A percentile compares a stretch with the other conserved stretches of the same genome.
Conservation (phyloP, 2,888 invertebrate species). For the Pachycephus smyrnensis region DNA sequence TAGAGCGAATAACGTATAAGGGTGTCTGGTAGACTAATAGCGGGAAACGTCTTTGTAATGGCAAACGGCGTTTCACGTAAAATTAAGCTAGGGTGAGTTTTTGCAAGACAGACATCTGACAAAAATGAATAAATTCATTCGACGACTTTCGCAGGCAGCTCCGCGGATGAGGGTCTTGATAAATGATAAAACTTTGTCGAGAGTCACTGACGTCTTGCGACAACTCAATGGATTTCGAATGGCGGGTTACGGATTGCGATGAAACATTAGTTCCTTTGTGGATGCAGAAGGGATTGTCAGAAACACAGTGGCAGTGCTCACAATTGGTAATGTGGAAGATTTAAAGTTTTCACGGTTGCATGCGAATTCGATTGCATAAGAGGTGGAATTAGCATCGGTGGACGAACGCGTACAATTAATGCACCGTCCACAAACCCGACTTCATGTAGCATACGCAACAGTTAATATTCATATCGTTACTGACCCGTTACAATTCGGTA, state of each 20-base stretch:
- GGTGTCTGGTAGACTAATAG: neutral
- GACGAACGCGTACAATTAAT: conserved; percentile 13
- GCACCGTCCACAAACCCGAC: neutral
- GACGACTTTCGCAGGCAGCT: neutral
- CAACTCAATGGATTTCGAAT: neutral
- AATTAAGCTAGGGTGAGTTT: neutral
- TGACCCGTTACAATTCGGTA: conserved; percentile 10
- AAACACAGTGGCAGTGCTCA: neutral
- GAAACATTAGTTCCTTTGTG: neutral
- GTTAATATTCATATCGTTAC: conserved; percentile 16
- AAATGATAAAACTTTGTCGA: neutral
- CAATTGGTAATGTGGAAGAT: neutral
- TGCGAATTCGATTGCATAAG: neutral
- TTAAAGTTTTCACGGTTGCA: neutral
- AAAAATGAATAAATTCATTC: neutral
- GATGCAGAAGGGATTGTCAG: neutral
- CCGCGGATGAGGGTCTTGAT: neutral
- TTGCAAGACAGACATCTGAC: neutral
- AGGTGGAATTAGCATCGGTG: conserved; percentile 4
- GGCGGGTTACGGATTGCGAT: neutral
- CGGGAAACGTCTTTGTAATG: neutral
- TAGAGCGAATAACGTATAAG: neutral
- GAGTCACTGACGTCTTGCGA: neutral
- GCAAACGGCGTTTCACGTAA: no score
- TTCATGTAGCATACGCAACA: neutral